Evolutionary conservation across 1,140 invertebrate species (phyloP), one percentile per base, ranked within the genome.

Genomic region (Camponotus floridanus): DNA sequence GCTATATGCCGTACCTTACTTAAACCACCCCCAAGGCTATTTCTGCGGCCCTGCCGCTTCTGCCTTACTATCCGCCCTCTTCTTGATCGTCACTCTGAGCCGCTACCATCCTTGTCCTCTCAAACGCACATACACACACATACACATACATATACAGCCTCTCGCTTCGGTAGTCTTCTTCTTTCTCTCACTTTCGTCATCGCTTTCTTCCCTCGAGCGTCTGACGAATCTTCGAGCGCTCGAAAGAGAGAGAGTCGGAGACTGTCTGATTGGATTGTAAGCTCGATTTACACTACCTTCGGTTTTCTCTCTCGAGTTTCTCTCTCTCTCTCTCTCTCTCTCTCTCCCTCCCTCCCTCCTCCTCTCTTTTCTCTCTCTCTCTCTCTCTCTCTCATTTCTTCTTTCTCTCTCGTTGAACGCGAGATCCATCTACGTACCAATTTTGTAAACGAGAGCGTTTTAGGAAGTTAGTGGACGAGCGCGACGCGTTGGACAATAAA

Each of bases 251-350:
- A 61, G 76, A 65, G 79, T 85, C 70, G 85, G 88, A 76, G 78
- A 86, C 64, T 76, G 86, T 87, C 91, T 94, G 93, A 94, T 94
- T 94, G 92, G 92, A 94, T 94, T 94, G 93, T 92, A 91, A 94
- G 93, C 93, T 94, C 93, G 93, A 94, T 94, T 94, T 94, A 92
- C 92, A 92, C 90, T 91, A 89, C 88, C 89, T 92, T 92, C 90
- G 88, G 90, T 81, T 86, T 31, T 88, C 65, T 65, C 31, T 70
- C 59, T 74, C 26, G 26, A 26, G 26, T 26, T 26, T 26, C 64
- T 78, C 36, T 11, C 45, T 57, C n/a, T 80, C 45, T 64, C 21
- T 67, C 45, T 26, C 36, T 21, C 36, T 48, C 31, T 55, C 62
- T 65, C 33, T 55, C 33, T 78, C n/a, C 55, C 51, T 79, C 18